Conservation (phyloP, 2,888 invertebrate species). For the Hyalella azteca region DNA sequence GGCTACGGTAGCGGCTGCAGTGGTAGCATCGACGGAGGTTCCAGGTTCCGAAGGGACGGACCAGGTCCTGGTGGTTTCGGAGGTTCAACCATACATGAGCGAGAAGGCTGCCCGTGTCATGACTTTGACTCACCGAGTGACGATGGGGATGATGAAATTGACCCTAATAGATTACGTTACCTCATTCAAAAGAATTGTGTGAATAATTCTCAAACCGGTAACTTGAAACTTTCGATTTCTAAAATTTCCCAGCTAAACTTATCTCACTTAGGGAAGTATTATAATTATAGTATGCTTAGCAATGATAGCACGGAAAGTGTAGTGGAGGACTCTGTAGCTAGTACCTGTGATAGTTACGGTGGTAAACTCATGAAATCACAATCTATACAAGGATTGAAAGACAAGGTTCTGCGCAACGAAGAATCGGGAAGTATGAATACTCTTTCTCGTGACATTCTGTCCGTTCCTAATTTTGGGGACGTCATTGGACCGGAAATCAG, state of each 20-base stretch:
- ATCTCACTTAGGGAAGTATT: constrained; percentile 72
- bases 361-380: constrained; percentile 57
- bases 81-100: constrained; percentile 60
- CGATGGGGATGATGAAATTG: constrained; percentile 59
- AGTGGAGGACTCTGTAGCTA: constrained; percentile 56
- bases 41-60: constrained; percentile 61
- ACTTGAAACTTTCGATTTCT: constrained; percentile 65
- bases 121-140: constrained; percentile 65
- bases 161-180: constrained; percentile 48
- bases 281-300: constrained; percentile 74
- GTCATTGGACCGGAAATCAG: constrained; percentile 36
- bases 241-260: constrained; percentile 76
- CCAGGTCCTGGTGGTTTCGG: constrained; percentile 39
- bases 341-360: constrained; percentile 55
- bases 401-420: constrained; percentile 40
- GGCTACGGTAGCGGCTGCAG: constrained; percentile 60
- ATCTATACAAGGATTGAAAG: constrained; percentile 55
- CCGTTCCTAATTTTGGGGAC: constrained; percentile 58
- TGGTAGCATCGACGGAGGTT: constrained; percentile 63
- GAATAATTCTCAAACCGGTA: constrained; percentile 43
- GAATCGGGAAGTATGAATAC: constrained; percentile 28
- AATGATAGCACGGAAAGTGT: constrained; percentile 73
- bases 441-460: constrained; percentile 54
- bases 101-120: constrained; percentile 64
- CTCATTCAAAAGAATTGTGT: constrained; percentile 56